Evolutionary conservation across 2,888 invertebrate genomes (phyloP), one percentile per base, ranked within the genome.

Genomic region (Drosophila macrospina): DNA sequence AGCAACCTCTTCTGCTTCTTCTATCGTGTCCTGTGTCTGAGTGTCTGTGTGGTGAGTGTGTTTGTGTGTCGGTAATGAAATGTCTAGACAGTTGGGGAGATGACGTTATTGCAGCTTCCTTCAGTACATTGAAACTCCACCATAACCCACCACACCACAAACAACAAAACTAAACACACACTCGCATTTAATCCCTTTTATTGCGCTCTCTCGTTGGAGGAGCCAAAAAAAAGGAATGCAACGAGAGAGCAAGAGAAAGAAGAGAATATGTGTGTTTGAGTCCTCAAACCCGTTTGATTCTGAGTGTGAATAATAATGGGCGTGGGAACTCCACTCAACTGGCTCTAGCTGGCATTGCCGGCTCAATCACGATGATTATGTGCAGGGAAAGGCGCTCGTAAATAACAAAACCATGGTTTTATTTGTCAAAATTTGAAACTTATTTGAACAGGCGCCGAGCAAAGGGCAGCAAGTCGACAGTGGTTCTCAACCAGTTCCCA

Each of bases 381-480:
- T 34, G 36, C 30, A 10, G 11, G 30, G 10, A 36, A 48, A 34
- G 28, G 13, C 55, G 81, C 78, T 90, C 90, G 90, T 91, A 91
- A 91, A 91, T 91, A 89, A 90, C 79, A 80, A 85, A 89, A 90
- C 89, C 90, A 90, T 88, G 89, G 88, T 91, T 91, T 91, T 91
- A 86, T 92, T 92, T 92, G 92, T 91, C 91, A 92, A 92, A 92
- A 92, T 90, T 91, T 91, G 86, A 91, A 92, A 91, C 91, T 91
- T 90, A 91, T 91, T 91, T 90, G 81, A 91, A 80, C 91, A 91
- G 92, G 92, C 89, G 81, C 75, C 65, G 73, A 91, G 88, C 73
- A 82, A 73, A 69, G 61, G 41, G 69, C 65, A 82, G 73, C 56
- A 73, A 64, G 69, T 52, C 47, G 75, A 74, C 74, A 55, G 13